Percentiles rank a stretch among this genome's conserved stretches.
Conservation (phyloP, 2,888 invertebrate genomes). For the Andrena hattorfiana region DNA sequence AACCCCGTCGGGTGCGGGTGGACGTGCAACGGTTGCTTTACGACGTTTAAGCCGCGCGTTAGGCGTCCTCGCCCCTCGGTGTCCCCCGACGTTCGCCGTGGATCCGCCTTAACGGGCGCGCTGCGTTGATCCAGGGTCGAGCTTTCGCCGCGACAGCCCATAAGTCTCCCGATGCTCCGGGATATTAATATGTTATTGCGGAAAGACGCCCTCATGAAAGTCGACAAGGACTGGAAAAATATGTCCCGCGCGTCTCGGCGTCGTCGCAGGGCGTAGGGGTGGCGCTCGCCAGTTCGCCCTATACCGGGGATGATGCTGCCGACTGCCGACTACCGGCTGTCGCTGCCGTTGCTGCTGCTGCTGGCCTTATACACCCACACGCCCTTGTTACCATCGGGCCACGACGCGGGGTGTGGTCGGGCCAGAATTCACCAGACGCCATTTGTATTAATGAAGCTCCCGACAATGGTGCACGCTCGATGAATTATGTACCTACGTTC, state of each 20-base stretch:
- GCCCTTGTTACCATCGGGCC: conserved; percentile 67
- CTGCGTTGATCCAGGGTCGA: conserved; percentile 78
- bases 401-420: conserved; percentile 66
- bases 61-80: conserved; percentile 35
- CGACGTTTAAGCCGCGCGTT: conserved; percentile 75
- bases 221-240: conserved; percentile 84
- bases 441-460: conserved; percentile 85
- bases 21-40: conserved; percentile 82
- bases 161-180: conserved; percentile 78
- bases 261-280: conserved; percentile 40
- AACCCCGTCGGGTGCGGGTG: conserved; percentile 44
- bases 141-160: conserved; percentile 73
- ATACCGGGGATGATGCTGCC: conserved; percentile 61
- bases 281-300: conserved; percentile 48
- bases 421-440: conserved; percentile 85
- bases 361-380: conserved; percentile 48
- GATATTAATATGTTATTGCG: conserved; percentile 85
- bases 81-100: conserved; percentile 47
- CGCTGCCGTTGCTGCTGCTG: conserved; percentile 9
- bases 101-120: conserved; percentile 75
- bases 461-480: conserved; percentile 84
- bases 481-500: conserved; percentile 85
- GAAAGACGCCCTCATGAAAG: conserved; percentile 85
- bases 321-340: conserved; percentile 21
- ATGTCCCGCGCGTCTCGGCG: conserved; percentile 79